Base-by-base conservation (phyloP, 2,888 invertebrate genomes). In the Crossocerus cetratus region DNA sequence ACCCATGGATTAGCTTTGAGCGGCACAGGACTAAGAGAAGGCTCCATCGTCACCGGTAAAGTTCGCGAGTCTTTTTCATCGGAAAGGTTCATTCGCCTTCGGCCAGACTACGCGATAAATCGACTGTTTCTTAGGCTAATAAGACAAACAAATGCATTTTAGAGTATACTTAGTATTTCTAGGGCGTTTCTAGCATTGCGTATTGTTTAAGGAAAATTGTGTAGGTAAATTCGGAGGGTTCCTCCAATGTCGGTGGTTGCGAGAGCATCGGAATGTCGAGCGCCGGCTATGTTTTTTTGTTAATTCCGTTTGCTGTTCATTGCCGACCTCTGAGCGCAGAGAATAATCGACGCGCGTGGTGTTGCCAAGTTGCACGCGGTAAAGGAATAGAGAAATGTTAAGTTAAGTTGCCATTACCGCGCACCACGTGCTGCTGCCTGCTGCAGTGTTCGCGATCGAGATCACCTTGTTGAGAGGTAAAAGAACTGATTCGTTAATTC, bases 261-360 rank as follows among this genome's bases (percentile, higher is more conserved):
- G 59, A 58, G 53, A 43, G 18, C 22, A 22, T 57, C 44, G 44
- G 58, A 63, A 54, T 58, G 54, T 55, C 67, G 80, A 65, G 79
- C 69, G 67, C 59, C 49, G 45, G 45, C 16, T 59, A 64, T 21
- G n/a, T n/a, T n/a, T 67, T 53, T 32, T 59, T 45, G 42, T 64
- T 76, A 43, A 45, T 68, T 79, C 69, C 45, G 54, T 57, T 65
- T 59, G 62, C 53, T 81, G 70, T 80, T 77, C 81, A 81, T 81
- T 74, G 45, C 72, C 68, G 72, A 74, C n/a, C 21, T 16, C 43
- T 71, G 16, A 58, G 53, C 4, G 49, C 11, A 16, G 57, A 56
- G 54, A 44, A 3, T 43, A 32, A 49, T 49, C 64, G 66, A 70
- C 67, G 42, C 75, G 63, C 60, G 44, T 65, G 57, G 45, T 16